Conservation (phyloP, 2,888 invertebrate genomes). For the Drosophila nr. fundita region DNA sequence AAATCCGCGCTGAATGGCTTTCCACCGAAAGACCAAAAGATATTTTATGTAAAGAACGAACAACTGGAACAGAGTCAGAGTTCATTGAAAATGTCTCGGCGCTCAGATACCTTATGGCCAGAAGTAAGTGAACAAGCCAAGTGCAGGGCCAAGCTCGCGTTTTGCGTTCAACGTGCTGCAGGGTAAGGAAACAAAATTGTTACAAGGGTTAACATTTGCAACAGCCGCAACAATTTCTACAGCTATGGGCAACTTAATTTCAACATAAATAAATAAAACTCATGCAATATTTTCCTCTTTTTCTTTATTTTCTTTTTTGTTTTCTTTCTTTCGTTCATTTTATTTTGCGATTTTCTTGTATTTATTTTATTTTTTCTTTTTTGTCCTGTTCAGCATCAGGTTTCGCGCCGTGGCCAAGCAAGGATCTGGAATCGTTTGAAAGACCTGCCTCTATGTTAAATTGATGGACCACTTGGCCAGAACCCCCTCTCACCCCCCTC, state of each 20-base stretch:
- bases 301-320: slow-evolving; percentile 12
- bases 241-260: slow-evolving; percentile 76
- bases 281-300: slow-evolving; percentile 23
- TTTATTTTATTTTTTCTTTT: slow-evolving; percentile 8
- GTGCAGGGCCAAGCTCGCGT: background rate
- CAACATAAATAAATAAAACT: slow-evolving; percentile 78
- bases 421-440: slow-evolving; percentile 22
- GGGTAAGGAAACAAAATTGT: slow-evolving; percentile 41
- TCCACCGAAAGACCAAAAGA: slow-evolving; percentile 27
- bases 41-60: slow-evolving; percentile 3
- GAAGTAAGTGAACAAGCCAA: background rate
- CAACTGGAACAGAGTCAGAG: slow-evolving; percentile 1
- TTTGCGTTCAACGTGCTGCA: background rate
- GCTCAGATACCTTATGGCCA: slow-evolving; percentile 20
- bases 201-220: slow-evolving; percentile 69
- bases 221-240: slow-evolving; percentile 75
- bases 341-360: background rate
- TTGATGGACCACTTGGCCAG: background rate
- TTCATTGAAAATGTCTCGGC: slow-evolving; percentile 2
- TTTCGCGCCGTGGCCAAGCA: slow-evolving; percentile 28
- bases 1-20: slow-evolving; percentile 68
- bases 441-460: slow-evolving; percentile 27
- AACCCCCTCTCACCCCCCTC: no score
- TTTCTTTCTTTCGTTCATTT: background rate
- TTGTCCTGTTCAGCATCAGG: slow-evolving; percentile 27